These are phyloP conservation scores for Wasmannia auropunctata DNA, from an alignment of 1,140 invertebrate species.

Conservation along the genomic window DNA sequence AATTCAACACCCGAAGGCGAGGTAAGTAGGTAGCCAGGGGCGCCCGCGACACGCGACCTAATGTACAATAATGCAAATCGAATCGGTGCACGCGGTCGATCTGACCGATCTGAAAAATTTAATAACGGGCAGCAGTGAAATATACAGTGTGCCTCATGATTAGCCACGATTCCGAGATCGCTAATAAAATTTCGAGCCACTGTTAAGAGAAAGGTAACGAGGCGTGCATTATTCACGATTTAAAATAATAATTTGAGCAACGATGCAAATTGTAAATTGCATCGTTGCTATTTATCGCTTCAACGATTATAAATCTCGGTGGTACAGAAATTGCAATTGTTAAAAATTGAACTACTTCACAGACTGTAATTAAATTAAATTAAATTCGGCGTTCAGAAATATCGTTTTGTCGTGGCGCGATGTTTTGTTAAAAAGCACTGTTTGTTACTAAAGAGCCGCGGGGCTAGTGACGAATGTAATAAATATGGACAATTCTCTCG, in stretches of 20 bases:
- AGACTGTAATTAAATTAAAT: conserved; percentile 21
- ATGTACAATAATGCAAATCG: conserved; percentile 70
- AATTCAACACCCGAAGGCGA: conserved; percentile 54
- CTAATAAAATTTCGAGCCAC: neutral
- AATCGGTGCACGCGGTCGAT: conserved; percentile 61
- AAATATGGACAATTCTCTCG: conserved; percentile 5
- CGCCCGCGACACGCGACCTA: conserved; percentile 64
- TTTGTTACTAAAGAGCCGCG: neutral
- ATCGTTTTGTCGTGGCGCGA: neutral
- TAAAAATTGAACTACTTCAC: neutral
- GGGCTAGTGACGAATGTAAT: neutral
- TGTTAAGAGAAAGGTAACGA: neutral
- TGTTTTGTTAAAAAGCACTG: neutral
- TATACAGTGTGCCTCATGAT: neutral
- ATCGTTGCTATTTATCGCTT: neutral
- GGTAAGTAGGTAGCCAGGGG: conserved; percentile 45
- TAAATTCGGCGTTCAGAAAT: neutral
- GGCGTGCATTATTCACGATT: neutral
- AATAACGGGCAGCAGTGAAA: neutral
- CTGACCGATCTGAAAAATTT: conserved; percentile 32
- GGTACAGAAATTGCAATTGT: neutral
- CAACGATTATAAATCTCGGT: neutral
- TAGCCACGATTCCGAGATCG: neutral
- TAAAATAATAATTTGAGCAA: neutral
- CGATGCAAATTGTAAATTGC: neutral